Evolutionary conservation across 2,113 vertebrate species (phyloP).

Genomic region (Eptatretus burgeri): DNA sequence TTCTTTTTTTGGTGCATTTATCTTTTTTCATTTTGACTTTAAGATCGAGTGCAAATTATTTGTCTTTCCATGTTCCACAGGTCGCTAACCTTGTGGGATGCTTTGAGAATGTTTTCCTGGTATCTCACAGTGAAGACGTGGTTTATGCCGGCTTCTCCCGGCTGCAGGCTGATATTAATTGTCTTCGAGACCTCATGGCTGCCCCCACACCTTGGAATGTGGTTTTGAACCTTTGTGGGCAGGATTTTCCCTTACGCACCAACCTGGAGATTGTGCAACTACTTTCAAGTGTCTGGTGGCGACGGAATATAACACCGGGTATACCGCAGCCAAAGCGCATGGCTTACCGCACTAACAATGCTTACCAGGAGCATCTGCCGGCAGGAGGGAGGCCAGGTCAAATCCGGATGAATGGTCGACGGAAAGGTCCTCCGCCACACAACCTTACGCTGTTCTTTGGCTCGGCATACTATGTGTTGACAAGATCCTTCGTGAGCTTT

Average conservation of each 20-base stretch:
- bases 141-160: slow-evolving; percentile 14
- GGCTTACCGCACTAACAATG: slow-evolving; percentile 12
- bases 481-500: slow-evolving; percentile 12
- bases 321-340: slow-evolving; percentile 12
- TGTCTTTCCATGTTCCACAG: too few relatives aligned
- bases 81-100: slow-evolving; percentile 12
- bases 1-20: too few relatives aligned
- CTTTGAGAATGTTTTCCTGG: slow-evolving; percentile 17
- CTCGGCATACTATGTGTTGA: slow-evolving; percentile 14
- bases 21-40: too few relatives aligned
- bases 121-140: slow-evolving; percentile 14
- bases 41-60: too few relatives aligned
- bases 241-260: slow-evolving; percentile 22
- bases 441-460: slow-evolving; percentile 18
- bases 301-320: slow-evolving; percentile 15
- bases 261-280: slow-evolving; percentile 17
- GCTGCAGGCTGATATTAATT: slow-evolving; percentile 16
- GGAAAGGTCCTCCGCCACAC: slow-evolving; percentile 15
- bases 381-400: too few relatives aligned
- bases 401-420: slow-evolving; percentile 12
- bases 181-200: slow-evolving; percentile 14
- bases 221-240: slow-evolving; percentile 19
- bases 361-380: slow-evolving; percentile 11
- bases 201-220: slow-evolving; percentile 13
- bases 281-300: slow-evolving; percentile 12